Percentiles rank a stretch among this genome's conserved stretches.
phyloP scores from a whole-genome alignment of 2,797 vertebrate species.

The Darevskia nairensis region DNA sequence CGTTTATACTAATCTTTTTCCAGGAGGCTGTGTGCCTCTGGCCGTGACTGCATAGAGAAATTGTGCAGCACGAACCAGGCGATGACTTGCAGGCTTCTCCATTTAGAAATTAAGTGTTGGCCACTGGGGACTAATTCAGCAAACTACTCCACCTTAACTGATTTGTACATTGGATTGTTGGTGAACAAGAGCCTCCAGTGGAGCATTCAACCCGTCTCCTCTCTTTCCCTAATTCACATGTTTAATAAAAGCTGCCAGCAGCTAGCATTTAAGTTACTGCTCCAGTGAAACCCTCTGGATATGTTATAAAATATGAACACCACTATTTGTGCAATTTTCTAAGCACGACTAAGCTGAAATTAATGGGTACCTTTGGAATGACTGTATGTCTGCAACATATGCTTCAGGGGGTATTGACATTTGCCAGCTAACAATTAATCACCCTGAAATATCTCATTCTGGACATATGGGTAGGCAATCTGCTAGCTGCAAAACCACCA shows the following conservation, averaged over 20 bases:
- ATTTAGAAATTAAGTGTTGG: conserved; percentile 10
- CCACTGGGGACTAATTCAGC: conserved; percentile 16
- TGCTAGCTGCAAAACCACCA: conserved; percentile 12
- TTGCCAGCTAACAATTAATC: conserved; percentile 59
- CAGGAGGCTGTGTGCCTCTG: neutral
- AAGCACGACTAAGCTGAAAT: conserved; percentile 42
- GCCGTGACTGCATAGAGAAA: neutral
- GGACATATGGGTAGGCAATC: conserved; percentile 39
- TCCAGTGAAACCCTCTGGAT: conserved; percentile 23
- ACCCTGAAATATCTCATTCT: conserved; percentile 33
- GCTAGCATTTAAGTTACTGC: conserved; percentile 20
- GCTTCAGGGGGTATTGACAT: conserved; percentile 33
- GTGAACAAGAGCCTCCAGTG: conserved; percentile 14
- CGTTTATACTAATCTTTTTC: neutral
- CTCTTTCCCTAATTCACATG: conserved; percentile 27
- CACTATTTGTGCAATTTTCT: conserved; percentile 33
- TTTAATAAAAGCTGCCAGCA: conserved; percentile 40
- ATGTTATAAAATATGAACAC: conserved; percentile 23
- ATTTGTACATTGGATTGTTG: conserved; percentile 23
- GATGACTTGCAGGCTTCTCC: neutral
- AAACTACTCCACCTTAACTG: conserved; percentile 20
- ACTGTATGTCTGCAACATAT: conserved; percentile 43
- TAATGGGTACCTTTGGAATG: neutral
- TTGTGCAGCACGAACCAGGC: neutral
- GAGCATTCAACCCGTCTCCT: neutral